A percentile compares a stretch with the other conserved stretches of the same genome.
phyloP scores from a whole-genome alignment of 2,797 vertebrate species.

The Uromys caudimaculatus region DNA sequence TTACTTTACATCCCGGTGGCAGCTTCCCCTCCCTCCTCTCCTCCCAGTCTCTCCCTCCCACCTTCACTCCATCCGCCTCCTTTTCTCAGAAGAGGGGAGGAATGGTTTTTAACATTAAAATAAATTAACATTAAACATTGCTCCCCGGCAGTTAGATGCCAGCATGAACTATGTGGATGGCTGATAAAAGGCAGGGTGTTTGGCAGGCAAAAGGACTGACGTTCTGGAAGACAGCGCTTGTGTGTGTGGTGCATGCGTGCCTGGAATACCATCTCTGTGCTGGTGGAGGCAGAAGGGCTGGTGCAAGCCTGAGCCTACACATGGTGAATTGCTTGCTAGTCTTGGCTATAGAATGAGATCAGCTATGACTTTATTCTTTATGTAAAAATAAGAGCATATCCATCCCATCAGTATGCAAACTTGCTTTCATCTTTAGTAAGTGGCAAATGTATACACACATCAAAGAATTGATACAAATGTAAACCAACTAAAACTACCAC shows the following conservation, averaged over 20 bases:
- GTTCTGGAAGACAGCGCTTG: neutral
- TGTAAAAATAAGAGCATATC: neutral
- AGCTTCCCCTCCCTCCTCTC: neutral
- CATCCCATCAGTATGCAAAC: neutral
- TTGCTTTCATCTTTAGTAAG: neutral
- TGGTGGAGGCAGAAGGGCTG: neutral
- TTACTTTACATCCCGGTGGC: neutral
- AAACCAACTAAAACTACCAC: neutral
- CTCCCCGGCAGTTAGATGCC: neutral
- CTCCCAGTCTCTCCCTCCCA: neutral
- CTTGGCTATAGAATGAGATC: neutral
- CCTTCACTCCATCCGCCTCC: neutral
- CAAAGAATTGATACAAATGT: neutral
- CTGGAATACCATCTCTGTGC: neutral
- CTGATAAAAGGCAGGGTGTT: neutral
- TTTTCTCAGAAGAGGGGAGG: neutral
- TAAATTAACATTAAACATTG: neutral
- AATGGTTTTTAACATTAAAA: neutral
- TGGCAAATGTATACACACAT: neutral
- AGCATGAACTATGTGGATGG: neutral
- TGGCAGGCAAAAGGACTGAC: neutral
- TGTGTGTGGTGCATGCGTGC: neutral
- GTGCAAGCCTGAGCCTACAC: neutral
- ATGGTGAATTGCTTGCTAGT: neutral
- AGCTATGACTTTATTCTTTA: neutral